Evolutionary conservation across 2,888 invertebrate species (phyloP), one percentile per base, ranked within the genome.

Genomic region (Iphiclides podalirius): DNA sequence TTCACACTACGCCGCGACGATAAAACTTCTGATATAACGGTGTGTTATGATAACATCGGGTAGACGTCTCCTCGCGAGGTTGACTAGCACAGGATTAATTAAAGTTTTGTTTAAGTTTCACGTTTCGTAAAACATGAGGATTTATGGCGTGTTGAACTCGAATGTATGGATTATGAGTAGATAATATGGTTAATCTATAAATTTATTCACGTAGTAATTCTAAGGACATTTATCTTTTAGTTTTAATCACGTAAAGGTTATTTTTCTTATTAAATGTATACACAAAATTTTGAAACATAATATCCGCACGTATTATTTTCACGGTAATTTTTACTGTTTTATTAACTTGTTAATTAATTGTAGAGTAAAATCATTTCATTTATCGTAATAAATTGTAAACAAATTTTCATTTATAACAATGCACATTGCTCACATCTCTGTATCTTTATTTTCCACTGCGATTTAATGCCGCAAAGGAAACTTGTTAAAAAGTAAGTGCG

Each of bases 401-500:
- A n/a, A n/a, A n/a, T n/a, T n/a, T n/a, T n/a, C n/a, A n/a, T n/a
- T n/a, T n/a, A 38, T 39, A 42, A 43, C 9, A 7, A 4, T 26
- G 26, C 8, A 26, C 9, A n/a, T n/a, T n/a, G n/a, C 56, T 47
- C 52, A 61, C 59, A 58, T 57, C 52, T 58, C 61, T 63, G 66
- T 60, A 57, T 59, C 60, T 67, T 70, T 69, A 69, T 65, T 61
- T 60, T 55, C 62, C 59, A 63, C 64, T 63, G 58, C 60, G 61
- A 53, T 47, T 58, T 14, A 45, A 36, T 23, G n/a, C 41, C 34
- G n/a, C 13, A 34, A 42, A 37, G 69, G 74, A 67, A 79, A 81
- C 75, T 83, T 79, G 81, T 84, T 82, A 76, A 77, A 81, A 82
- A 84, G 79, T 79, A 72, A 68, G 73, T 67, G 74, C 61, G 67